These are phyloP conservation scores for Tetraodon nigroviridis DNA, from an alignment of 2,113 vertebrate species.

Conservation along the genomic window DNA sequence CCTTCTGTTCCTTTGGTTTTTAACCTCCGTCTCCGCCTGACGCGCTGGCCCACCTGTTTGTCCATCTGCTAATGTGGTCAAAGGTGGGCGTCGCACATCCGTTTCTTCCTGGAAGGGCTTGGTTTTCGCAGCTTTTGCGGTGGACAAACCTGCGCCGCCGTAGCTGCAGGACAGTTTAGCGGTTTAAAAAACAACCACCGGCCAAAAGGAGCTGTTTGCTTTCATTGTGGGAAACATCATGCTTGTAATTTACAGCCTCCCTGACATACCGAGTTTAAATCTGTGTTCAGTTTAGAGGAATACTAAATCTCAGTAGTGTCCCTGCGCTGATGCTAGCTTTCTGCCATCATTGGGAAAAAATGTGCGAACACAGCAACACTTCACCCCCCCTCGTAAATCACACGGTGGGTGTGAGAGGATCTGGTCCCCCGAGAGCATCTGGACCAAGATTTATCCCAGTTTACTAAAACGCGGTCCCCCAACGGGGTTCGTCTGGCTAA, in stretches of 20 bases:
- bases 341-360: slow-evolving; percentile 7
- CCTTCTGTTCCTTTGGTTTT: slow-evolving; percentile 5
- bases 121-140: no score
- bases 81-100: slow-evolving; percentile 51
- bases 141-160: no score
- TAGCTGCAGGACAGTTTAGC: no score
- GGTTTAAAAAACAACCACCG: no score
- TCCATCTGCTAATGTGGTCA: slow-evolving; percentile 60
- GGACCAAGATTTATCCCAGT: slow-evolving; percentile 27
- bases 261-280: no score
- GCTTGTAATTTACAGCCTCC: no score
- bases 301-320: no score
- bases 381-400: slow-evolving; percentile 21
- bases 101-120: background rate
- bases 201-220: no score
- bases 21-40: slow-evolving; percentile 9
- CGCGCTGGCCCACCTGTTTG: slow-evolving; percentile 36
- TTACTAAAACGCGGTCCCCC: slow-evolving; percentile 29
- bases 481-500: slow-evolving; percentile 28
- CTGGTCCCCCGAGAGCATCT: slow-evolving; percentile 29
- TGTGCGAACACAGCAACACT: slow-evolving; percentile 4
- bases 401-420: slow-evolving; percentile 10
- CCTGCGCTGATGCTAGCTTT: background rate
- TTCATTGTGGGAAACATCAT: no score
- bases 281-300: no score